Evolutionary conservation across 2,888 invertebrate genomes (phyloP), one percentile per base, ranked within the genome.

Genomic region (Amphipoea lucens): DNA sequence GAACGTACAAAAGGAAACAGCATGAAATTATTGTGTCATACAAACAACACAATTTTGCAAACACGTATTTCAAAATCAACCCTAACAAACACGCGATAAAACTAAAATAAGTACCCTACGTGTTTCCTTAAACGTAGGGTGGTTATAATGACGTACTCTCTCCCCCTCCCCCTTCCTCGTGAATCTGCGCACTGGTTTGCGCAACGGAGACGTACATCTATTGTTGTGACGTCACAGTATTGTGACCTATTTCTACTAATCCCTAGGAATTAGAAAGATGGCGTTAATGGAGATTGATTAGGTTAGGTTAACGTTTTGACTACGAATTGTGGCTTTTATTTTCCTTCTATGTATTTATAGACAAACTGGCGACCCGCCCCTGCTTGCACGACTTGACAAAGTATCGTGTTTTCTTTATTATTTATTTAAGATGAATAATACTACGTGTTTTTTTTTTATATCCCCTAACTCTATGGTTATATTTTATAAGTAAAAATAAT

Each of bases 151-250:
- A 87, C 87, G 89, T 87, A 70, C 51, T 70, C 23, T 14, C 20
- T 29, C 60, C 51, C 20, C 36, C 20, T 29, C 60, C 51, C 20
- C 36, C 63, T 12, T 0, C 74, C 74, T 45, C 62, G 4, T 17
- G n/a, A 57, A 74, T 62, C 70, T 81, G 79, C 89, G 89, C 78
- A 87, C n/a, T 65, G 74, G 63, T 45, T 63, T 12, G 60, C 66
- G 70, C 66, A 57, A n/a, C 65, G 23, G 74, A 83, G 74, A 83
- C 79, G 81, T 54, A 69, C 6, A 57, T 14, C n/a, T 40, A 68
- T 65, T 51, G 57, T 1, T n/a, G 1, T 83, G 84, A 89, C 87
- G 84, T 78, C 89, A 89, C 63, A n/a, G 74, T 54, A 60, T 36
- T 63, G 73, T 74, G 80, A 70, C 78, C 75, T 80, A 75, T 11